Evolutionary conservation across 2,113 vertebrate genomes (phyloP).

Genomic region (Thermophis baileyi): DNA sequence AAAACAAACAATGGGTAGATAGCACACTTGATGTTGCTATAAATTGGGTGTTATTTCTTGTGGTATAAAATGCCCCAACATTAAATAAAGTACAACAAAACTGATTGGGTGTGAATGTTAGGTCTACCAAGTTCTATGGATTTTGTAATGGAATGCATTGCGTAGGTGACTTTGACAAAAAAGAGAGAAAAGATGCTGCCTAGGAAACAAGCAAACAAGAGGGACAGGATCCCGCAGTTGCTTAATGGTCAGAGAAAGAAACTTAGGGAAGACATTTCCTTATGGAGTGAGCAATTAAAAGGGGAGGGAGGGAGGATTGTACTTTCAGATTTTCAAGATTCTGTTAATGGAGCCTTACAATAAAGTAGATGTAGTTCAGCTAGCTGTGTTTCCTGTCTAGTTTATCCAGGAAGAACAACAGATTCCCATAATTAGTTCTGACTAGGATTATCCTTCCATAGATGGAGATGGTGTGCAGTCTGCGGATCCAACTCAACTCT

Average conservation of each 20-base stretch:
- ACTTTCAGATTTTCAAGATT: not conserved
- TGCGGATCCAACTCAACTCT: not conserved
- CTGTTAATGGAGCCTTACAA: not conserved
- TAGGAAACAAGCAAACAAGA: not conserved
- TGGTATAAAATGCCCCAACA: not conserved
- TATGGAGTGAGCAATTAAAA: not conserved
- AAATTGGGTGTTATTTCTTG: not conserved
- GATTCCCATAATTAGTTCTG: not conserved
- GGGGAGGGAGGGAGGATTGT: not conserved
- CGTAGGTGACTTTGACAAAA: not conserved
- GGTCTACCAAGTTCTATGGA: not conserved
- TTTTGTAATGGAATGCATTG: not conserved
- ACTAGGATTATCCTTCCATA: not conserved
- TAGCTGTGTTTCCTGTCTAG: not conserved
- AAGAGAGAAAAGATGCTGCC: not conserved
- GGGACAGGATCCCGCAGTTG: not conserved
- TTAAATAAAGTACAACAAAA: not conserved
- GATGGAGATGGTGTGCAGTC: not conserved
- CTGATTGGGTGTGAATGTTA: not conserved
- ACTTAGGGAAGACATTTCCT: not conserved
- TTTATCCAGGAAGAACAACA: not conserved
- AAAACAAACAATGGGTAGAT: not conserved
- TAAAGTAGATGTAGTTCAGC: not conserved
- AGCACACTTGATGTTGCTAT: not conserved
- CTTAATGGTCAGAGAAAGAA: not conserved